Percentiles rank a stretch among this genome's conserved stretches.
Conservation (phyloP, 2,888 invertebrate genomes). For the Drosophila neotestacea region DNA sequence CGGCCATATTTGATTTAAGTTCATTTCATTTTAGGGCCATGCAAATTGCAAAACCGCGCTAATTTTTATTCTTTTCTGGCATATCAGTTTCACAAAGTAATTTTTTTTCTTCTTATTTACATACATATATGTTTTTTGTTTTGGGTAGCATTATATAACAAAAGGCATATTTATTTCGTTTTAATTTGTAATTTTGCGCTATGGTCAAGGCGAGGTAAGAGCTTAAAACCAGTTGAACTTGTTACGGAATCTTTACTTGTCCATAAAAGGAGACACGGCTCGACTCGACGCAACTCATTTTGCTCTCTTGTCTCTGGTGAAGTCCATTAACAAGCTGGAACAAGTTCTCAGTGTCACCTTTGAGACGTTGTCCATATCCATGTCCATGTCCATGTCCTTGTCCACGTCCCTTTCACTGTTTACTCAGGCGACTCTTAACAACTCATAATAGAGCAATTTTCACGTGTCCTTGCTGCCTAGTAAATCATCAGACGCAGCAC, state of each 20-base stretch:
- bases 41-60: constrained; percentile 80
- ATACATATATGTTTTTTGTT: constrained; percentile 27
- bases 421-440: constrained; percentile 83
- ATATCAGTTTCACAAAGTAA: constrained; percentile 70
- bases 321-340: constrained; percentile 68
- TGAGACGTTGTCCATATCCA: constrained; percentile 48
- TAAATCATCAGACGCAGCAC: constrained; percentile 62
- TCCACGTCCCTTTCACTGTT: constrained; percentile 57
- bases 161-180: constrained; percentile 78
- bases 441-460: constrained; percentile 84
- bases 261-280: constrained; percentile 28
- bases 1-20: constrained; percentile 67
- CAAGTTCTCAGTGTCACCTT: constrained; percentile 65
- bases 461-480: constrained; percentile 77
- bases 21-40: constrained; percentile 55
- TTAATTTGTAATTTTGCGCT: constrained; percentile 80
- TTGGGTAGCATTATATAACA: constrained; percentile 62
- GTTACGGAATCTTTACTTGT: constrained; percentile 48
- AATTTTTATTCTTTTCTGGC: constrained; percentile 58
- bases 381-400: constrained; percentile 44
- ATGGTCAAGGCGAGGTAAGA: constrained; percentile 56
- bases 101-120: constrained; percentile 27
- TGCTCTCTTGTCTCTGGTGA: constrained; percentile 12
- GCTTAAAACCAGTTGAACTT: constrained; percentile 71
- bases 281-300: constrained; percentile 2